phyloP scores from a whole-genome alignment of 1,140 invertebrate species.

The Apis florea region DNA sequence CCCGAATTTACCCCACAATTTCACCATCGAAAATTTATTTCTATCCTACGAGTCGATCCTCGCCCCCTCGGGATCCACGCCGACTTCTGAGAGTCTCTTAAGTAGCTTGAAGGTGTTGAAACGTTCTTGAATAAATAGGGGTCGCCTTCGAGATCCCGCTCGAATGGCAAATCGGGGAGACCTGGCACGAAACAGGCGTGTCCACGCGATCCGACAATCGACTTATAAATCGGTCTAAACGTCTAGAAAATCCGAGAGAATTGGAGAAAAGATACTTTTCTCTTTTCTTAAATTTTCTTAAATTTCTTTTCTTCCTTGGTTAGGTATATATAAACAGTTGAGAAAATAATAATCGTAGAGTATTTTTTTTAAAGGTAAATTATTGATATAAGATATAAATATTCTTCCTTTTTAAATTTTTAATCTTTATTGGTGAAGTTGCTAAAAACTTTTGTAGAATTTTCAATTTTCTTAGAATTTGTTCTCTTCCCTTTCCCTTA shows the following conservation, averaged over 20 bases:
- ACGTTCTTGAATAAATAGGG: constrained; percentile 60
- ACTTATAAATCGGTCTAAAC: constrained; percentile 47
- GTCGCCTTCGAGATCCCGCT: constrained; percentile 6
- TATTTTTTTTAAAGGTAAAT: too few relatives aligned
- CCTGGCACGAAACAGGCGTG: constrained; percentile 46
- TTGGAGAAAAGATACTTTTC: neutral
- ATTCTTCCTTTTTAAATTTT: too few relatives aligned
- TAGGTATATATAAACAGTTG: neutral
- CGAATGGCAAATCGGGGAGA: constrained; percentile 51
- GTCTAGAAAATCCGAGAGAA: neutral
- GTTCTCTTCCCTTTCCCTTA: too few relatives aligned
- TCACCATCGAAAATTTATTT: constrained; percentile 30
- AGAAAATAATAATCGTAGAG: too few relatives aligned
- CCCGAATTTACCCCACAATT: neutral
- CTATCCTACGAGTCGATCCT: neutral
- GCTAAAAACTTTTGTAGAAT: too few relatives aligned
- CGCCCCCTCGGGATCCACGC: constrained; percentile 15
- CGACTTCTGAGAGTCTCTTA: constrained; percentile 47
- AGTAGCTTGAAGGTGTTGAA: constrained; percentile 56
- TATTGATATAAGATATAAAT: too few relatives aligned
- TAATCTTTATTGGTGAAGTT: neutral
- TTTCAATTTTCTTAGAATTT: too few relatives aligned
- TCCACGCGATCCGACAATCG: constrained; percentile 13
- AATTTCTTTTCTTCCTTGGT: neutral
- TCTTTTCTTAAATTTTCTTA: neutral